phyloP scores from a whole-genome alignment of 2,888 invertebrate genomes.

The Lysandra coridon region DNA sequence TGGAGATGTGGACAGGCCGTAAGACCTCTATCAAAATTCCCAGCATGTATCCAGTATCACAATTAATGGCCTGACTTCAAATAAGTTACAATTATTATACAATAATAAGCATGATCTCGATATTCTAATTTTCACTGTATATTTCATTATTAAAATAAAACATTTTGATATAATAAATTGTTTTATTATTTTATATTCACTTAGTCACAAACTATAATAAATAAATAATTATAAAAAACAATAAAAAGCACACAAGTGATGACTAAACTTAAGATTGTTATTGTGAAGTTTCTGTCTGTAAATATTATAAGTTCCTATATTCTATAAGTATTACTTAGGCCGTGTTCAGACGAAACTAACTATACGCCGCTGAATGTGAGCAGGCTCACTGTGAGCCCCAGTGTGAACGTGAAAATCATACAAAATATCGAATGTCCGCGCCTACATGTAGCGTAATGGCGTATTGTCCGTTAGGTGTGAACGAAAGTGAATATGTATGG shows the following conservation, averaged over 20 bases:
- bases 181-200: slow-evolving; percentile 26
- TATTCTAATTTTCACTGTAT: background rate
- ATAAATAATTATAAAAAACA: slow-evolving; percentile 27
- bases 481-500: no score
- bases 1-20: no score
- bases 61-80: background rate
- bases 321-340: no score
- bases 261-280: slow-evolving; percentile 12
- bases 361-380: no score
- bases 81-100: background rate
- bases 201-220: slow-evolving; percentile 22
- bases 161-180: background rate
- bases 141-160: slow-evolving; percentile 29
- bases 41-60: background rate
- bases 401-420: no score
- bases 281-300: background rate
- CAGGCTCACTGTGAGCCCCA: no score
- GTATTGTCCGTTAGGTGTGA: no score
- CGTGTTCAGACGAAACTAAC: no score
- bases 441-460: no score
- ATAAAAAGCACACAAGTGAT: background rate
- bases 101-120: background rate
- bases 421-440: no score
- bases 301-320: no score
- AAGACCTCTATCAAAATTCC: no score